Percentiles rank a stretch among this genome's conserved stretches.
phyloP scores from a whole-genome alignment of 2,888 invertebrate species.

The Mythimna loreyi region DNA sequence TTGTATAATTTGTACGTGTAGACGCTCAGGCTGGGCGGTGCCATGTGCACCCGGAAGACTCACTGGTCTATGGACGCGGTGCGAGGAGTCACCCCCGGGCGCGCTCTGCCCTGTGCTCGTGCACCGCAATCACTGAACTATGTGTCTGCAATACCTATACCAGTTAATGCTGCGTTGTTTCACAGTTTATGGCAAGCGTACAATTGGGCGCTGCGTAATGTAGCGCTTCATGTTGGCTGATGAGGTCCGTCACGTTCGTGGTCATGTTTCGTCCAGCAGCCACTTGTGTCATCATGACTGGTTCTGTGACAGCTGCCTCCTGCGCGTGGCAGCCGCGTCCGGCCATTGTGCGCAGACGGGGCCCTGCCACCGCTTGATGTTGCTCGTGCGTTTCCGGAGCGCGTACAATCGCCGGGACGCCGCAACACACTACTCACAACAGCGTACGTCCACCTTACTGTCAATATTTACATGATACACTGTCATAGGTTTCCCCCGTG shows the following conservation, averaged over 20 bases:
- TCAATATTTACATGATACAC: constrained; percentile 37
- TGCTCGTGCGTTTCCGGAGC: constrained; percentile 26
- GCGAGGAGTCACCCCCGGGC: too few relatives aligned
- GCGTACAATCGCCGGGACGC: constrained; percentile 3
- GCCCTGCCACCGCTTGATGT: constrained; percentile 1
- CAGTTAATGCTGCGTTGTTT: neutral
- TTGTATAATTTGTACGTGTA: too few relatives aligned
- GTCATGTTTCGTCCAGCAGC: neutral
- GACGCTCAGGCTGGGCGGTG: neutral
- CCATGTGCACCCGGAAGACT: neutral
- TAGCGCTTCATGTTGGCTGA: neutral
- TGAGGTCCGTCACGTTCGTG: neutral
- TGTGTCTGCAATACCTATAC: neutral
- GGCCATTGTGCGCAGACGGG: constrained; percentile 9
- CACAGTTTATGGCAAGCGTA: neutral
- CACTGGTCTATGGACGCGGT: neutral
- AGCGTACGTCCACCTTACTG: constrained; percentile 4
- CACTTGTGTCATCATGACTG: neutral
- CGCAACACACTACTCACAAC: constrained; percentile 9
- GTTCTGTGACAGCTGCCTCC: neutral
- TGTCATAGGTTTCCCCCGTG: neutral
- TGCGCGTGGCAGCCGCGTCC: constrained; percentile 7
- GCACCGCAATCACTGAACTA: neutral
- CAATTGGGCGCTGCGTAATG: neutral
- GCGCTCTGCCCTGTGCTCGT: neutral